Base-by-base conservation (phyloP, 30 jellyfish, hydroid and myxozoan species). In the Pseudorhiza aurosa region DNA sequence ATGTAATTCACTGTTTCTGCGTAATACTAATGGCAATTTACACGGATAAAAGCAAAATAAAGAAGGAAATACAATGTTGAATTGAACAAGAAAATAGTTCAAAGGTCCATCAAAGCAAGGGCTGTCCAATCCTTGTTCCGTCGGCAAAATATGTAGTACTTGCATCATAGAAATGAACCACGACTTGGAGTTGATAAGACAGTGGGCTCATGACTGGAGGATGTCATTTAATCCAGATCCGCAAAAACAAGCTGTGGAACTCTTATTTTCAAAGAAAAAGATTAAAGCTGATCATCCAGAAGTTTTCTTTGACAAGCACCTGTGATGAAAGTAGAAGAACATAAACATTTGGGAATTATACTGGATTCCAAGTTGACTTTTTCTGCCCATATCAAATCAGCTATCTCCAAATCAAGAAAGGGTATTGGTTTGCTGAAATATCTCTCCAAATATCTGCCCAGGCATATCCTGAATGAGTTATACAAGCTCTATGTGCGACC, bases 391-490 rank as follows among this genome's bases (percentile, higher is more conserved):
- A 72, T 51, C 74, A 49, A 72, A 51, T 51, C 85, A 51, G 85
- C 85, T 30, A 72, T 72, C 40, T 72, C 73, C 31, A 72, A 72
- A 72, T 40, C 85, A 58, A 53, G 85, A 40, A 81, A 81, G 74
- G 80, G 85, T 67, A 81, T 81, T 56, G 93, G 93, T 57, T 59
- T 81, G 68, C 73, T 81, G 93, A 81, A 60, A 68, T 57, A 42
- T 81, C 93, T 81, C 93, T 81, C 93, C 71, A 81, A 65, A 72
- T 65, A 65, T 47, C 93, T 67, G 37, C 93, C 86, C 58, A 65
- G 93, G 69, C 72, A 72, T 46, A 58, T 81, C 78, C 75, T 65
- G 10, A 81, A 57, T 67, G 85, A 68, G 55, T 50, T 67, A 81
- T 68, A 28, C 50, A 49, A 81, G 69, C 86, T 81, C 63, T 65